Evolutionary conservation across 2,888 invertebrate genomes (phyloP).

Genomic region (Sarcophaga caerulescens): DNA sequence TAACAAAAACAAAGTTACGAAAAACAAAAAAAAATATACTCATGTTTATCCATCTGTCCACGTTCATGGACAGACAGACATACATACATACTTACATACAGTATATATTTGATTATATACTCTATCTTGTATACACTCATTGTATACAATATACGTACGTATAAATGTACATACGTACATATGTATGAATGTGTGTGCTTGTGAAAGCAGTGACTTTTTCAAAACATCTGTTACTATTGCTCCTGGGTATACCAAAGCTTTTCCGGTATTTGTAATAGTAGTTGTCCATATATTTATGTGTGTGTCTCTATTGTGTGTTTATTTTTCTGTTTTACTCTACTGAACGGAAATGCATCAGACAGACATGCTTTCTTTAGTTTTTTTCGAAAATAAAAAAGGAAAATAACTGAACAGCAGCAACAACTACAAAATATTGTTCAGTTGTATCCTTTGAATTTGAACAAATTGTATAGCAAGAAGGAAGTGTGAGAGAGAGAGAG

Average conservation of each 20-base stretch:
- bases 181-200: not conserved
- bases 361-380: conserved; percentile 55
- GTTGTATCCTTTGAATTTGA: conserved; percentile 49
- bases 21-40: not conserved
- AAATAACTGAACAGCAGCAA: not conserved
- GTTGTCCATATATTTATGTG: not conserved
- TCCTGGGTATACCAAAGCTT: conserved; percentile 63
- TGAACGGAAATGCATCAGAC: conserved; percentile 64
- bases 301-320: conserved; percentile 25
- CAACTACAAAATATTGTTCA: conserved; percentile 46
- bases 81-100: not conserved
- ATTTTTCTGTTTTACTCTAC: not conserved
- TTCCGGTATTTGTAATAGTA: conserved; percentile 62
- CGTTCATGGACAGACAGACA: not conserved
- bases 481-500: not conserved
- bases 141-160: not conserved
- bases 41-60: not conserved
- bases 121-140: not conserved
- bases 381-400: not conserved
- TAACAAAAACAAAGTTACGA: not conserved
- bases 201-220: conserved; percentile 44
- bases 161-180: too few relatives aligned
- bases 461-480: conserved; percentile 48
- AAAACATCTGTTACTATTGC: conserved; percentile 64
- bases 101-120: conserved; percentile 10